Evolutionary conservation across 2,888 invertebrate species (phyloP), one percentile per base, ranked within the genome.

Genomic region (Parochlus steinenii): DNA sequence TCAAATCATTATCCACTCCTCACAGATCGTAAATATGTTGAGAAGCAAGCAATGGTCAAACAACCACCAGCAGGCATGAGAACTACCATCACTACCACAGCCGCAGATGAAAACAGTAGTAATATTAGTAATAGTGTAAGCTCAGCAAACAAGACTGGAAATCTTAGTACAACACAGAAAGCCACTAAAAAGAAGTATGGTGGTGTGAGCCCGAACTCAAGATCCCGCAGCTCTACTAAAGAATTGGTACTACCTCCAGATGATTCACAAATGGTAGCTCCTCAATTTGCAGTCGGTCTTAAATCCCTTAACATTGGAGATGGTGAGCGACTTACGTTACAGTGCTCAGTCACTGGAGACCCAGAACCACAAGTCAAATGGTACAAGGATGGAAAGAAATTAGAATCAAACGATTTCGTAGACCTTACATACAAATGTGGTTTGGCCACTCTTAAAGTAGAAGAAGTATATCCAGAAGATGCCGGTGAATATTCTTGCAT

Each of bases 391-490:
- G 78, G 75, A n/a, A 75, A 81, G 56, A 71, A 69, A 40, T 54
- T 55, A 42, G 71, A 71, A 40, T 82, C 82, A 10, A 78, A 75
- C 0, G 78, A 87, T 64, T 80, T 86, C 22, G 70, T 93, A 48
- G 86, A 90, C 55, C 69, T 93, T 39, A 89, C 87, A 56, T 92
- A 92, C 60, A 87, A 86, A 60, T 80, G 80, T 53, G 83, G 86
- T 33, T 69, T 81, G 8, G 92, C 92, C 0, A 80, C 78, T 15
- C 64, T 93, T 30, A 75, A 76, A 34, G 92, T 95, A 49, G 79
- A 78, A 48, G 93, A 93, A 63, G 76, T 89, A 30, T 93, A 87
- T 68, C 92, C 92, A 0, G 92, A 93, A 58, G 92, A 93, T 54
- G 92, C 89, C 56, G 89, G 81, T 15, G 74, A 77, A 40, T 95